Percentiles rank a stretch among this genome's conserved stretches.
Evolutionary conservation across 2,888 invertebrate species (phyloP).

Genomic region (Polydrusus tereticollis): DNA sequence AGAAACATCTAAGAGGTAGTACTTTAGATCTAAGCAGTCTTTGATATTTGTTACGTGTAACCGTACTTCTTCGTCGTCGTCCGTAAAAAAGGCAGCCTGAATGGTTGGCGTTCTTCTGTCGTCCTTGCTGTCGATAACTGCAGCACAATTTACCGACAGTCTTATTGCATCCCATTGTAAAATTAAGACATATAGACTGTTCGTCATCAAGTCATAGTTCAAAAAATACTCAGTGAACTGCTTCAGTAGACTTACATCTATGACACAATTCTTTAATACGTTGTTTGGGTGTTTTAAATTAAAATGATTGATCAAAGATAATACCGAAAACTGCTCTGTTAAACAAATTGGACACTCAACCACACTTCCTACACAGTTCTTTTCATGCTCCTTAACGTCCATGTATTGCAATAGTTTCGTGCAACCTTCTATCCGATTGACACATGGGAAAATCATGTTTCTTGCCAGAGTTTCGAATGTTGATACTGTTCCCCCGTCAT

Average conservation of each 20-base stretch:
- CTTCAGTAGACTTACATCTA: neutral
- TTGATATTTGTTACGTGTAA: neutral
- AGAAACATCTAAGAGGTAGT: neutral
- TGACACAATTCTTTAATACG: neutral
- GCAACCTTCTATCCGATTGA: constrained; percentile 48
- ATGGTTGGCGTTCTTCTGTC: neutral
- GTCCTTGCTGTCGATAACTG: neutral
- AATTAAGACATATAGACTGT: neutral
- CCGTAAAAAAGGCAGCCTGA: neutral
- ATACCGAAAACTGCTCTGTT: neutral
- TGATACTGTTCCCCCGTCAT: constrained; percentile 35
- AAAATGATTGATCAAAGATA: constrained; percentile 7
- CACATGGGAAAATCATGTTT: constrained; percentile 42
- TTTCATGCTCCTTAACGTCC: constrained; percentile 44
- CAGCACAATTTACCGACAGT: neutral
- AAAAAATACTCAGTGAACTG: constrained; percentile 1
- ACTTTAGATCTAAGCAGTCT: neutral
- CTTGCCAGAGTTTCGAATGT: constrained; percentile 35
- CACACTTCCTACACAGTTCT: constrained; percentile 25
- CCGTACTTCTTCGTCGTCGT: neutral
- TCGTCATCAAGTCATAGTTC: neutral
- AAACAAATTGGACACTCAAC: constrained; percentile 38
- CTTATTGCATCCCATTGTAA: neutral
- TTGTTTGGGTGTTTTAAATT: constrained; percentile 4
- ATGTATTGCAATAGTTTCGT: constrained; percentile 34